Conservation (phyloP, 2,113 vertebrate genomes). For the Puntigrus tetrazona region DNA sequence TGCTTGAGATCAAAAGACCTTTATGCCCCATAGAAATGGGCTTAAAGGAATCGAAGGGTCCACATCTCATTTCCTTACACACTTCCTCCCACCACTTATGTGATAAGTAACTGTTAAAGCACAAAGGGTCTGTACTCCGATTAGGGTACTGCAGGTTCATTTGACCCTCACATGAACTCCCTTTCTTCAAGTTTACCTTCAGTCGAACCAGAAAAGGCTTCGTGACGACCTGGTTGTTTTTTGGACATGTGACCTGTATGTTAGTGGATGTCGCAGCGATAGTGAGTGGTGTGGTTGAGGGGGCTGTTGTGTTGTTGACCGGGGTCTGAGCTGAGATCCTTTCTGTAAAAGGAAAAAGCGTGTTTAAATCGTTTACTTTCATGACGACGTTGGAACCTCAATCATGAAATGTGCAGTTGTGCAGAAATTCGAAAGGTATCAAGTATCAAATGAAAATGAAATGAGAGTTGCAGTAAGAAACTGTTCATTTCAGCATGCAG, state of each 20-base stretch:
- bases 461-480: not conserved
- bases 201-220: not conserved
- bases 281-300: rapidly evolving
- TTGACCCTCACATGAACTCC: constrained; percentile 29
- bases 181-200: not conserved
- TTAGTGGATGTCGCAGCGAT: rapidly evolving
- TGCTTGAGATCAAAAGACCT: not conserved
- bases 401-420: not conserved
- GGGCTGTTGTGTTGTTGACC: rapidly evolving
- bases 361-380: not conserved
- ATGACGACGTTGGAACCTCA: not conserved
- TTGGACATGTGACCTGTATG: not conserved
- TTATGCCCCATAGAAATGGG: rapidly evolving
- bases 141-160: not conserved
- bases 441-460: not conserved
- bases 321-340: not conserved
- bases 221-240: too few relatives aligned
- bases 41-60: not conserved
- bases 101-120: rapidly evolving
- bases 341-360: not conserved
- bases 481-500: not conserved
- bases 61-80: constrained; percentile 49
- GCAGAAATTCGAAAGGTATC: not conserved
- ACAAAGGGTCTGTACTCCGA: not conserved
- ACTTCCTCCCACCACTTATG: rapidly evolving